Percentiles rank a stretch among this genome's conserved stretches.
Conservation (phyloP, 2,888 invertebrate genomes). For the Meandrusa payeni region DNA sequence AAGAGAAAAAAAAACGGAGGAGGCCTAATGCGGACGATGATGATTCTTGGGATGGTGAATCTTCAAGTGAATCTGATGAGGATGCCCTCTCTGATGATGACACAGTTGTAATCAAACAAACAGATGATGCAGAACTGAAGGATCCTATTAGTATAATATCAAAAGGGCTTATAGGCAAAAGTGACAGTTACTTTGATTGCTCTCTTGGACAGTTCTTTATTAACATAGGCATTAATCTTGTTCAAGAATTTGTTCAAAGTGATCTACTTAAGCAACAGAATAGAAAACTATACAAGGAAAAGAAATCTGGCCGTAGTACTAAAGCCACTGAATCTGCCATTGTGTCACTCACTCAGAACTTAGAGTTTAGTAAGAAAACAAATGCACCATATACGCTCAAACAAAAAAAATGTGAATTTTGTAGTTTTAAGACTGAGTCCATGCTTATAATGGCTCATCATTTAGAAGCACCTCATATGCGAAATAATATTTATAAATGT, state of each 20-base stretch:
- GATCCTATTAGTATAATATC: slow-evolving; percentile 64
- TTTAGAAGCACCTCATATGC: slow-evolving; percentile 95
- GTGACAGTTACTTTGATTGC: slow-evolving; percentile 91
- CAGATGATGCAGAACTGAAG: slow-evolving; percentile 74
- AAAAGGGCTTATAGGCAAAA: slow-evolving; percentile 72
- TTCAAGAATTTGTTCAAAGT: slow-evolving; percentile 95
- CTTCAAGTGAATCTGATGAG: slow-evolving; percentile 75
- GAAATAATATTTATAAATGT: slow-evolving; percentile 92
- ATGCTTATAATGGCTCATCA: slow-evolving; percentile 93
- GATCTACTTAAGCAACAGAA: slow-evolving; percentile 94
- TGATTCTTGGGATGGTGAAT: slow-evolving; percentile 82
- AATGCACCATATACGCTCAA: slow-evolving; percentile 91
- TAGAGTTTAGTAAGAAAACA: slow-evolving; percentile 93
- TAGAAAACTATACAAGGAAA: slow-evolving; percentile 89
- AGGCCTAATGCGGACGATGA: slow-evolving; percentile 77
- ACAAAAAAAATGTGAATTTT: slow-evolving; percentile 93
- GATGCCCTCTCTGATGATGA: slow-evolving; percentile 70
- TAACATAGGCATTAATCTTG: slow-evolving; percentile 94
- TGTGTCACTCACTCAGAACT: slow-evolving; percentile 90
- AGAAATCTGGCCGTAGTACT: slow-evolving; percentile 81
- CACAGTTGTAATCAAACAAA: slow-evolving; percentile 79
- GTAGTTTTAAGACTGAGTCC: slow-evolving; percentile 96
- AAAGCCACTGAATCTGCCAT: slow-evolving; percentile 90
- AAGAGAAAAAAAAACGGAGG: slow-evolving; percentile 56
- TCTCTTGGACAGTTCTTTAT: slow-evolving; percentile 95